These are phyloP conservation scores for Clarias platycephalus DNA, from an alignment of 2,797 vertebrate genomes.

Conservation along the genomic window DNA sequence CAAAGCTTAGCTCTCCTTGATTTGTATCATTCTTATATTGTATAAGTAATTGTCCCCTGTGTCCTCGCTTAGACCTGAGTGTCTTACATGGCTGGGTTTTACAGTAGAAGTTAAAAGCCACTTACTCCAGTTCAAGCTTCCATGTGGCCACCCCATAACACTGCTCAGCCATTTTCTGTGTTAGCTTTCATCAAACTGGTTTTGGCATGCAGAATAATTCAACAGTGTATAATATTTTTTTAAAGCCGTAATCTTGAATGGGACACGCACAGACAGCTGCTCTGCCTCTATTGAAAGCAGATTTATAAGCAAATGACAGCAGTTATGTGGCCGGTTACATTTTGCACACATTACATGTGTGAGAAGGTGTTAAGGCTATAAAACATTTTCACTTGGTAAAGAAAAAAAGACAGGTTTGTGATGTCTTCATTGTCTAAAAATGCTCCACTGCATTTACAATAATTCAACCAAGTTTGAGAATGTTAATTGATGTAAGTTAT, in stretches of 20 bases:
- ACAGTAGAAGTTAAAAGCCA: constrained; percentile 52
- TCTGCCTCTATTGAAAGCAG: constrained; percentile 26
- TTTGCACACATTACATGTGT: constrained; percentile 11
- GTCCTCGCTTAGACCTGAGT: neutral
- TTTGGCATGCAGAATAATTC: constrained; percentile 69
- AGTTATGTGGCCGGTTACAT: constrained; percentile 43
- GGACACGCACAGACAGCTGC: constrained; percentile 36
- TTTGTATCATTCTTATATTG: neutral
- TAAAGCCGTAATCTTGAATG: constrained; percentile 47
- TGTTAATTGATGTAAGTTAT: neutral
- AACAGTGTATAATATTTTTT: constrained; percentile 62
- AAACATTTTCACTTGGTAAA: neutral
- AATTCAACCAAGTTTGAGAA: neutral
- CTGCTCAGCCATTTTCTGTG: constrained; percentile 60
- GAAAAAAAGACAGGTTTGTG: neutral
- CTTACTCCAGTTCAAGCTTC: constrained; percentile 68
- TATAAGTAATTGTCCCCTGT: neutral
- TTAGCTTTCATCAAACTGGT: constrained; percentile 60
- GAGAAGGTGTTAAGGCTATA: constrained; percentile 17
- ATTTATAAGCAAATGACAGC: constrained; percentile 52
- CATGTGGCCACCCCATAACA: constrained; percentile 64
- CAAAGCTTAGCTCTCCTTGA: neutral
- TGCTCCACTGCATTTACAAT: neutral
- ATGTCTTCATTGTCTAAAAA: neutral
- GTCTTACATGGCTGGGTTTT: constrained; percentile 34